Evolutionary conservation across 2,797 vertebrate species (phyloP), one percentile per base, ranked within the genome.

Genomic region (Rhynchotus rufescens): DNA sequence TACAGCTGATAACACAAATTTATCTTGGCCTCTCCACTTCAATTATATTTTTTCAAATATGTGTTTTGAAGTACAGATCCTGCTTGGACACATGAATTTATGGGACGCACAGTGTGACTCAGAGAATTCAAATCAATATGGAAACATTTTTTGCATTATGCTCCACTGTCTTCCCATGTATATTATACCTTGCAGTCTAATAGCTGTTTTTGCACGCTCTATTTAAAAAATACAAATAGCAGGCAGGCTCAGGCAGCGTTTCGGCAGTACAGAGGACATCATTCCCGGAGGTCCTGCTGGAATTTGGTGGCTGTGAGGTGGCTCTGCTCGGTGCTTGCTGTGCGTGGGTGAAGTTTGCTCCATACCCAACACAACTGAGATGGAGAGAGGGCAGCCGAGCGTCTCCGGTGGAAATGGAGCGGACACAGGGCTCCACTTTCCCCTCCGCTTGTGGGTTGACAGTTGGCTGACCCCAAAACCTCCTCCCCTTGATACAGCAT

Each of bases 1-100:
- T 89, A 73, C 78, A 90, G 78, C 86, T 95, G 96, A 97, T 94
- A 96, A 96, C 77, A 65, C 44, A 93, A 90, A 97, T 96, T 96
- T 94, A 96, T 97, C 96, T 92, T 92, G 73, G 89, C 90, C 84
- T 93, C 93, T 90, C 95, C 80, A 75, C 92, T 95, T 96, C 95
- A 96, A 93, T 96, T 95, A 95, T 88, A 61, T 95, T 96, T 93
- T 95, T 94, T 94, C 89, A 95, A 95, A 94, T 92, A 69, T 95
- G 88, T 92, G 77, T 95, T 97, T 96, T 96, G 93, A 95, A 95
- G 95, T 88, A 90, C 85, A 89, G 90, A 90, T 95, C 94, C 64
- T 74, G 20, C 84, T 69, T n/a, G 34, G 79, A 79, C 92, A 80
- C 88, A 89, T 68, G 77, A 91, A 94, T 93, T 92, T 77, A 42